These are phyloP conservation scores for Unio pictorum DNA, from an alignment of 2,888 invertebrate genomes.

Conservation along the genomic window DNA sequence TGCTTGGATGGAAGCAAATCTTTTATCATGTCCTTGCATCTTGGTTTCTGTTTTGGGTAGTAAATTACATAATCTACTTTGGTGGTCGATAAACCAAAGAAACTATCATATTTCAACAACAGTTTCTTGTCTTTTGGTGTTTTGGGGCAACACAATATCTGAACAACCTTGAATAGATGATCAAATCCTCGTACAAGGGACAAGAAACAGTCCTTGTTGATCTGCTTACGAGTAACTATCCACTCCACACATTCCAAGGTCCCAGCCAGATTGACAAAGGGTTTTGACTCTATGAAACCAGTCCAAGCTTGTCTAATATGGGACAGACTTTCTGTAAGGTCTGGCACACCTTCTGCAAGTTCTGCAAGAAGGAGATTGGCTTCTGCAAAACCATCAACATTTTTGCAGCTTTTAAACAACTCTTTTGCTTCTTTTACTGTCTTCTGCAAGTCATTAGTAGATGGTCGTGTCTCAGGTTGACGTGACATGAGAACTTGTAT, in stretches of 20 bases:
- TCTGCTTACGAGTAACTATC: conserved; percentile 16
- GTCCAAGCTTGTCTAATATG: conserved; percentile 30
- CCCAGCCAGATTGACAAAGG: conserved; percentile 38
- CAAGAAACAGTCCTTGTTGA: conserved; percentile 9
- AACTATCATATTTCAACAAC: conserved; percentile 25
- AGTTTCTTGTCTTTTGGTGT: conserved; percentile 19
- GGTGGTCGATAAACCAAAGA: conserved; percentile 39
- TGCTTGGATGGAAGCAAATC: conserved; percentile 1
- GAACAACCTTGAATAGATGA: conserved; percentile 28
- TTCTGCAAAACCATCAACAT: conserved; percentile 27
- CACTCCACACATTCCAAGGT: conserved; percentile 43
- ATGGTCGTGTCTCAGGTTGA: neutral
- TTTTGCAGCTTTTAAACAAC: conserved; percentile 25
- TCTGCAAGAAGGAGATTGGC: conserved; percentile 21
- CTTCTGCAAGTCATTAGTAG: conserved; percentile 5
- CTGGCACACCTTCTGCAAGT: conserved; percentile 4
- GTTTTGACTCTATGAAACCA: conserved; percentile 30
- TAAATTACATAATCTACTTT: conserved; percentile 19
- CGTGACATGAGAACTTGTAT: conserved; percentile 34
- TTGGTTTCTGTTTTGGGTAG: conserved; percentile 39
- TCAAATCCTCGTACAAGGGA: conserved; percentile 32
- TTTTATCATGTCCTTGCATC: conserved; percentile 28
- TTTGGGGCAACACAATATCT: conserved; percentile 18
- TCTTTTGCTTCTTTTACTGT: conserved; percentile 26
- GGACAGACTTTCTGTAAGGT: conserved; percentile 5